Evolutionary conservation across 2,797 vertebrate species (phyloP).

Genomic region (Enteromius viviparus): DNA sequence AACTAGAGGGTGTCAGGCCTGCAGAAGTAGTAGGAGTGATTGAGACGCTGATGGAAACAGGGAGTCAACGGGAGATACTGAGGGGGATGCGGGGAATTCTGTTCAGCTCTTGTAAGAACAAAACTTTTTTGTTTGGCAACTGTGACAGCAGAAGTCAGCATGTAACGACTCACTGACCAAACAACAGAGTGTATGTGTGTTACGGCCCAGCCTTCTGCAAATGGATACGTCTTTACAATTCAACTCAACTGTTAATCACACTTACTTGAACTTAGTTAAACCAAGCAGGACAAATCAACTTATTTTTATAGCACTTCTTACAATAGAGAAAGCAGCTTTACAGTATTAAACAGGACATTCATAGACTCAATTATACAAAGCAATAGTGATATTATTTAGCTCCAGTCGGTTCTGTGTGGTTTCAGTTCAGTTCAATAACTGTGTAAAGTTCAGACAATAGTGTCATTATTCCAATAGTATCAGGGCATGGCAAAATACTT

Average conservation of each 20-base stretch:
- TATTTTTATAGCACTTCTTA: not conserved
- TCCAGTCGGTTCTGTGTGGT: not conserved
- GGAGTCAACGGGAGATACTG: slow-evolving; percentile 35
- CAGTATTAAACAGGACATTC: not conserved
- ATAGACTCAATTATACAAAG: not conserved
- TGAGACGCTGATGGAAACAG: slow-evolving; percentile 38
- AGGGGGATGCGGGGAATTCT: slow-evolving; percentile 64
- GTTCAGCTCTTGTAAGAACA: slow-evolving; percentile 72
- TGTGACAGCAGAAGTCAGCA: slow-evolving; percentile 56
- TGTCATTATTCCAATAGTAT: not conserved
- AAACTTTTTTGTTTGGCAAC: slow-evolving; percentile 74
- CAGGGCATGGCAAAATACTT: not conserved
- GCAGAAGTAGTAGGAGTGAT: slow-evolving; percentile 28
- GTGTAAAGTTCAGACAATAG: not conserved
- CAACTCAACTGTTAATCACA: not conserved
- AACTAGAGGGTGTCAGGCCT: not conserved
- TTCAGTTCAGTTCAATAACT: not conserved
- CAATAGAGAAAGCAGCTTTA: not conserved
- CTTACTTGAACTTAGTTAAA: not conserved
- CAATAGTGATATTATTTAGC: too few species aligned
- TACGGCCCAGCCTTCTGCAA: slow-evolving; percentile 27
- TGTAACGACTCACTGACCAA: slow-evolving; percentile 55
- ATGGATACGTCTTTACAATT: not conserved
- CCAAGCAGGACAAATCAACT: not conserved
- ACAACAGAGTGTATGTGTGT: slow-evolving; percentile 56